Conservation (phyloP, 2,113 vertebrate species). For the Oenanthe melanoleuca region DNA sequence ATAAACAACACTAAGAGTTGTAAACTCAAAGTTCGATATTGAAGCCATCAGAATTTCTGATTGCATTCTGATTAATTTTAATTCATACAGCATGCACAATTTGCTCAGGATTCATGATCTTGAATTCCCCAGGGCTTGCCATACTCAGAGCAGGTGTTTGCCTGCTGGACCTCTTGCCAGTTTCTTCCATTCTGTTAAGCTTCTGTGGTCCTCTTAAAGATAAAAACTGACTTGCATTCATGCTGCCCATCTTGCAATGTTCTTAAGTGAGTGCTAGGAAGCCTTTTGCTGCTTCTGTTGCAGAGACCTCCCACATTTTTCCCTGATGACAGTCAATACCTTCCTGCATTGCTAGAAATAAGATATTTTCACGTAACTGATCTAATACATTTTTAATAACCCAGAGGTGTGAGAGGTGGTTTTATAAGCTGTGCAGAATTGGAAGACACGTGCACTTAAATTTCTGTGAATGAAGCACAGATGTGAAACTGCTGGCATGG, state of each 20-base stretch:
- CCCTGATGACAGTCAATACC: not conserved
- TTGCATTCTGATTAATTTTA: not conserved
- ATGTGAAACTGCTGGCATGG: not conserved
- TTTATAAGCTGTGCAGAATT: not conserved
- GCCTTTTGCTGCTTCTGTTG: not conserved
- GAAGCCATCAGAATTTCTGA: not conserved
- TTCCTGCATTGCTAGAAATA: not conserved
- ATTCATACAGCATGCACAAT: not conserved
- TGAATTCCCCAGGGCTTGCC: not conserved
- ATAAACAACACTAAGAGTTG: not conserved
- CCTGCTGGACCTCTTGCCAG: not conserved
- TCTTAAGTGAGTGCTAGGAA: not conserved
- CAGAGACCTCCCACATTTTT: not conserved
- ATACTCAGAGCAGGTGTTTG: not conserved
- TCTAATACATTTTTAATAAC: not conserved
- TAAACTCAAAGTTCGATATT: not conserved
- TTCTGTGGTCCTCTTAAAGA: not conserved
- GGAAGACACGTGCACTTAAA: fast-evolving
- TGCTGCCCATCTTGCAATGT: not conserved
- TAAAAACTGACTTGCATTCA: not conserved
- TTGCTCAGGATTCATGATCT: not conserved
- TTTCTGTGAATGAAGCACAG: not conserved
- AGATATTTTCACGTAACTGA: not conserved
- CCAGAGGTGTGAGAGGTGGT: not conserved
- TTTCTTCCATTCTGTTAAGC: not conserved